phyloP scores from a whole-genome alignment of 2,797 vertebrate genomes.

The Mormyrops attenuatus region DNA sequence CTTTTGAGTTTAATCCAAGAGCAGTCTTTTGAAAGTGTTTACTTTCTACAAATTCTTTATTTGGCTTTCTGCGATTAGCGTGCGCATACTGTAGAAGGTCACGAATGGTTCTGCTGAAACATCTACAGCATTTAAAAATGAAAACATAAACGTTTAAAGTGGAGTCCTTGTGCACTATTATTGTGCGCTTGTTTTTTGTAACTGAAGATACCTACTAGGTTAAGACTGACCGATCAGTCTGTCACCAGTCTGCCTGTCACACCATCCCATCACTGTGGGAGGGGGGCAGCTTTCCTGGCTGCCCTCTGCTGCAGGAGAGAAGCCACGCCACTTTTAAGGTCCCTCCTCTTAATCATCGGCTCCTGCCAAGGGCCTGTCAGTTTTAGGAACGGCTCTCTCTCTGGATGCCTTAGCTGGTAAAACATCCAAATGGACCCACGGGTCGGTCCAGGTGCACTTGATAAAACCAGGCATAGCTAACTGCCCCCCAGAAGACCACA shows the following conservation, averaged over 20 bases:
- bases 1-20: not conserved
- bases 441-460: not conserved
- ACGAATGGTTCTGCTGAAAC: not conserved
- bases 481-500: not conserved
- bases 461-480: not conserved
- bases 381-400: not conserved
- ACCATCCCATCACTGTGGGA: not conserved
- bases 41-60: not conserved
- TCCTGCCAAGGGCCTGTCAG: not conserved
- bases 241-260: not conserved
- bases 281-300: not conserved
- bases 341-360: not conserved
- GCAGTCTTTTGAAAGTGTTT: not conserved
- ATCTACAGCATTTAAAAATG: not conserved
- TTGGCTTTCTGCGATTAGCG: not conserved
- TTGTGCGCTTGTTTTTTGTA: not conserved
- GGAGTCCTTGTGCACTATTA: not conserved
- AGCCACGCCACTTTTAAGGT: not conserved
- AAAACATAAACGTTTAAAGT: not conserved
- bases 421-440: not conserved
- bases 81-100: not conserved
- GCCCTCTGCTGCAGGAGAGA: not conserved
- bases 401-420: not conserved
- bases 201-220: not conserved
- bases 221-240: not conserved